Evolutionary conservation across 2,888 invertebrate species (phyloP).

Genomic region (Stenotaenia linearis): DNA sequence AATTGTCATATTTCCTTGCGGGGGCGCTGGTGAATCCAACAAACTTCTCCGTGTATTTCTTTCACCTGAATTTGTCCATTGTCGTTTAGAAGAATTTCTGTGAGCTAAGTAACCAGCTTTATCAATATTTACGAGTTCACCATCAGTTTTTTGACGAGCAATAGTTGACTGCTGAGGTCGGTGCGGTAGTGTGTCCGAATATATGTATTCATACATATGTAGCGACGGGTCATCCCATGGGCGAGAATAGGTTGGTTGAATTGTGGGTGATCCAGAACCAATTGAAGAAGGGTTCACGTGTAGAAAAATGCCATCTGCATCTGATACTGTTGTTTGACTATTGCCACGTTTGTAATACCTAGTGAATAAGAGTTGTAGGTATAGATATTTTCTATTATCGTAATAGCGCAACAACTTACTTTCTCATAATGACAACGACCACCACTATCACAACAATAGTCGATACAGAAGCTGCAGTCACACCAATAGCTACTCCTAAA

Average conservation of each 20-base stretch:
- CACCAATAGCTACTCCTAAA: neutral
- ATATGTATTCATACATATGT: slow-evolving; percentile 9
- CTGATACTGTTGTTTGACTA: neutral
- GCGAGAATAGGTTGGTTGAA: neutral
- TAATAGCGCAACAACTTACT: too few species aligned
- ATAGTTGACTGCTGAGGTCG: neutral
- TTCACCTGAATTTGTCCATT: neutral
- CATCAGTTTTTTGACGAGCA: neutral
- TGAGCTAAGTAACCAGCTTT: neutral
- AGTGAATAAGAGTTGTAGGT: neutral
- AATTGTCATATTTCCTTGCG: neutral
- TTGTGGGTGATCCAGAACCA: neutral
- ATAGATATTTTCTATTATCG: too few species aligned
- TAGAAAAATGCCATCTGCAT: neutral
- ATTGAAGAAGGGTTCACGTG: neutral
- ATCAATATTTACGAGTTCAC: neutral
- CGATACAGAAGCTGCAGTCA: slow-evolving; percentile 10
- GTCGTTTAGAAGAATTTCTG: neutral
- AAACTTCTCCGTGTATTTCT: neutral
- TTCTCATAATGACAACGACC: neutral
- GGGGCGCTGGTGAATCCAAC: neutral
- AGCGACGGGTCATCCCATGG: neutral
- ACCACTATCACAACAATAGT: neutral
- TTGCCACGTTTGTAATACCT: neutral
- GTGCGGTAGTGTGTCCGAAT: neutral